phyloP scores from a whole-genome alignment of 2,888 invertebrate species.

The Metellina segmentata region DNA sequence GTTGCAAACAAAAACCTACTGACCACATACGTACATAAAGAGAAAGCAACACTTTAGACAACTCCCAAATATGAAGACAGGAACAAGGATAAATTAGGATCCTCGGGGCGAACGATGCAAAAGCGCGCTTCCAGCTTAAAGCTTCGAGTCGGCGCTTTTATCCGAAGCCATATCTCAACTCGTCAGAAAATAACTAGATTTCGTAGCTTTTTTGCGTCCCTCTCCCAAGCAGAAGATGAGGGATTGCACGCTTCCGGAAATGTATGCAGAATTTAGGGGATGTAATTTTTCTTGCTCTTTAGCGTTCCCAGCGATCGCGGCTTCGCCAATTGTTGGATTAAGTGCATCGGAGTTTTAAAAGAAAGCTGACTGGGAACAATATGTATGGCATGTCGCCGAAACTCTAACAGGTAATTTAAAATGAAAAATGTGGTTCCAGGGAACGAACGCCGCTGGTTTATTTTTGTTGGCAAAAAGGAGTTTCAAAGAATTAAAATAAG shows the following conservation, averaged over 20 bases:
- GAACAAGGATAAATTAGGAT: slow-evolving; percentile 8
- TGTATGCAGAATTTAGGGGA: slow-evolving; percentile 20
- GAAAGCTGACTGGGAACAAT: not conserved
- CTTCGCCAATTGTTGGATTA: not conserved
- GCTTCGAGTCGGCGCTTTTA: slow-evolving; percentile 3
- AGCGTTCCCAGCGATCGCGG: not conserved
- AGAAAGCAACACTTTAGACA: slow-evolving; percentile 10
- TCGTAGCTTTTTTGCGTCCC: not conserved
- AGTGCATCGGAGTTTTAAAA: slow-evolving; percentile 4
- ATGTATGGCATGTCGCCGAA: not conserved
- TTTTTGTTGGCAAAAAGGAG: not conserved
- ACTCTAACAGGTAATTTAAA: not conserved
- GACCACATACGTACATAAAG: not conserved
- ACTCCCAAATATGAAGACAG: slow-evolving; percentile 9
- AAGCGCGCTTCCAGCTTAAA: not conserved
- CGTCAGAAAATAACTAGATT: slow-evolving; percentile 39
- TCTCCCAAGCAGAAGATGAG: slow-evolving; percentile 18
- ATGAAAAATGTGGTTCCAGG: not conserved
- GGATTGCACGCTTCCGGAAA: slow-evolving; percentile 23
- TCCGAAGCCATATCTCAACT: slow-evolving; percentile 12
- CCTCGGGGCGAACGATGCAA: not conserved
- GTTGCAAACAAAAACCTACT: not conserved
- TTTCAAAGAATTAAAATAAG: not conserved
- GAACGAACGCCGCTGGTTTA: not conserved
- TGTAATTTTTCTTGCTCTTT: slow-evolving; percentile 13